Conservation (phyloP, 23 tunicate genomes). For the Ascidia mentula region DNA sequence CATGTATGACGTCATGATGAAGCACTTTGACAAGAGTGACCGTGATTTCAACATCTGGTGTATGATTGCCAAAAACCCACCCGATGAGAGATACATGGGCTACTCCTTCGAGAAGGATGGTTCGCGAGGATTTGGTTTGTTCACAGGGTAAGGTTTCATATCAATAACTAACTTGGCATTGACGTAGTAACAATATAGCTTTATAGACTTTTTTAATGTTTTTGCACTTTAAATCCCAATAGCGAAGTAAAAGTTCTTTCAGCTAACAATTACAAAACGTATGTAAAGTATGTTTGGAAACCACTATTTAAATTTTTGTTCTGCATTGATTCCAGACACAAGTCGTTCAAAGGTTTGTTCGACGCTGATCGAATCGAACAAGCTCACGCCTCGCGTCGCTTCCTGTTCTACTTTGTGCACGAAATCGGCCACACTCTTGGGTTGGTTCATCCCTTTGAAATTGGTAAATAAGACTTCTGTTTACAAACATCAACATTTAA, state of each 20-base stretch:
- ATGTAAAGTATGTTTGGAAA: neutral
- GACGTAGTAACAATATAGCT: too few relatives aligned
- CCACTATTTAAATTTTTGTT: too few relatives aligned
- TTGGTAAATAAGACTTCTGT: too few relatives aligned
- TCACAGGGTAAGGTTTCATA: conserved; percentile 34
- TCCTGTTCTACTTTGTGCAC: conserved; percentile 75
- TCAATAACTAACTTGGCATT: too few relatives aligned
- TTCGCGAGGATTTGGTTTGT: conserved; percentile 57
- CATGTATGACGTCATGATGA: conserved; percentile 78
- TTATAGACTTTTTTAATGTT: too few relatives aligned
- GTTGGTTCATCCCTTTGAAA: conserved; percentile 59
- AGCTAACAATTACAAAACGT: too few relatives aligned
- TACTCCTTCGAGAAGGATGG: conserved; percentile 70
- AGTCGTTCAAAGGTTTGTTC: conserved; percentile 40
- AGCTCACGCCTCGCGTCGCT: conserved; percentile 42
- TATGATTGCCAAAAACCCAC: conserved; percentile 78
- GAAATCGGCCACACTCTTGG: conserved; percentile 82
- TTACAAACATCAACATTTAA: too few relatives aligned
- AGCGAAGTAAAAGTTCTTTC: too few relatives aligned
- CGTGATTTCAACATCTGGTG: conserved; percentile 62
- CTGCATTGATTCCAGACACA: too few relatives aligned
- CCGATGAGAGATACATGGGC: conserved; percentile 79
- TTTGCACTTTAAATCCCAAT: too few relatives aligned
- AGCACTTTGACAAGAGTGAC: conserved; percentile 34
- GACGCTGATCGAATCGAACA: conserved; percentile 17